Conservation (phyloP, 2,888 invertebrate genomes). For the Gerris lacustris region DNA sequence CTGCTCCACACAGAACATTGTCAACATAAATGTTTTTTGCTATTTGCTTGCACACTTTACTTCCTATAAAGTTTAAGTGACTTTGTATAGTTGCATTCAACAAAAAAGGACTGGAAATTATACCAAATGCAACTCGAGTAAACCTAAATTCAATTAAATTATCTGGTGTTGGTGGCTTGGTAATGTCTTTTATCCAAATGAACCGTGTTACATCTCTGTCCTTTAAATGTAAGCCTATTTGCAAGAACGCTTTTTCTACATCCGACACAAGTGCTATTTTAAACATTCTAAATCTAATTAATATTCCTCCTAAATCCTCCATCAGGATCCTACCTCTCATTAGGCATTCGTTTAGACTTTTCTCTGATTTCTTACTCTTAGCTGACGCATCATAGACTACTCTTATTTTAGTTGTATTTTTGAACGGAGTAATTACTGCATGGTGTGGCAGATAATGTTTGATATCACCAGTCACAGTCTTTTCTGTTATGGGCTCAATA, state of each 20-base stretch:
- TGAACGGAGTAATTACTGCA: not conserved
- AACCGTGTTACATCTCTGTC: not conserved
- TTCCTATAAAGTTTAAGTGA: not conserved
- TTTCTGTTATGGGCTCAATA: too few relatives aligned
- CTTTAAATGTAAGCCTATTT: not conserved
- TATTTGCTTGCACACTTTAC: not conserved
- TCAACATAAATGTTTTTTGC: not conserved
- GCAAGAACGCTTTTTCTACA: not conserved
- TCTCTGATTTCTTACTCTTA: not conserved
- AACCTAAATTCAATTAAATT: not conserved
- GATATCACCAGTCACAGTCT: too few relatives aligned
- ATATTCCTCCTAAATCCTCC: not conserved
- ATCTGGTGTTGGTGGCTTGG: not conserved
- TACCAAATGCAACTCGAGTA: not conserved
- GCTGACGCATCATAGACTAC: not conserved
- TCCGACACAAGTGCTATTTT: not conserved
- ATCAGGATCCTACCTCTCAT: not conserved
- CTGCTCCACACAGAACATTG: not conserved
- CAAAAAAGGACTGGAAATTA: not conserved
- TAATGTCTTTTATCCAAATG: not conserved
- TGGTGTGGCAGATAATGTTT: not conserved
- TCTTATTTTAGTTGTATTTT: not conserved
- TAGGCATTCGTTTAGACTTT: not conserved
- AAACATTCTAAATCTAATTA: not conserved
- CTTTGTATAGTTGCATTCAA: not conserved